Evolutionary conservation across 1,140 invertebrate species (phyloP).

Genomic region (Dendrolimus punctatus): DNA sequence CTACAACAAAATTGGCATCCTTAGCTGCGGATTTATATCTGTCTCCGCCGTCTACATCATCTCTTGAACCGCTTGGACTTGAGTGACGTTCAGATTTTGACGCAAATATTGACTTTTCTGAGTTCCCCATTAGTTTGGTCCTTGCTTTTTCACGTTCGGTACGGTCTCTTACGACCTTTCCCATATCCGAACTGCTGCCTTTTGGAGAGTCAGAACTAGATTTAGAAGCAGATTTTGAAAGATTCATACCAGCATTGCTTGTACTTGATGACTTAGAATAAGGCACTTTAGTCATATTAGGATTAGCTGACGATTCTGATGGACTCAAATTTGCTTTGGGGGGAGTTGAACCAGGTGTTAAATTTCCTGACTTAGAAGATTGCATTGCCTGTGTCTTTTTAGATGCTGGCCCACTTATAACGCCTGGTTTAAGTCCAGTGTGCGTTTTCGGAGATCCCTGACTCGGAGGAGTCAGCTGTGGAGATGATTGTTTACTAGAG

Average conservation of each 20-base stretch:
- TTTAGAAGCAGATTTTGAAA: constrained; percentile 70
- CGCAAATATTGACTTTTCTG: constrained; percentile 79
- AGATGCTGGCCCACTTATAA: constrained; percentile 84
- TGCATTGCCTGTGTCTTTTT: constrained; percentile 79
- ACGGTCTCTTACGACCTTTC: constrained; percentile 65
- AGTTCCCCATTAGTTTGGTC: constrained; percentile 66
- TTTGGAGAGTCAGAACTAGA: constrained; percentile 67
- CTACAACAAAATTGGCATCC: constrained; percentile 75
- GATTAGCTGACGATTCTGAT: constrained; percentile 42
- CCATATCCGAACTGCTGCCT: constrained; percentile 58
- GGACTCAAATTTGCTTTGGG: constrained; percentile 56
- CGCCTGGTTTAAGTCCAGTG: constrained; percentile 88
- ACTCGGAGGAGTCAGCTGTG: constrained; percentile 69
- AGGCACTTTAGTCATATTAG: constrained; percentile 66
- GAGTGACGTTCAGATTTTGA: constrained; percentile 77
- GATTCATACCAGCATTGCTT: constrained; percentile 69
- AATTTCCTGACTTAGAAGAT: constrained; percentile 60
- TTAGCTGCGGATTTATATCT: constrained; percentile 68
- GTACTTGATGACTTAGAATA: constrained; percentile 74
- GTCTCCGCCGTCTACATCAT: constrained; percentile 75
- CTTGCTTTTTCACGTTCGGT: constrained; percentile 59
- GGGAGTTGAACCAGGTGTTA: constrained; percentile 52
- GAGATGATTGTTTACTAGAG: constrained; percentile 62
- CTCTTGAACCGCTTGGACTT: constrained; percentile 74
- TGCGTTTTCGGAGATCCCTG: constrained; percentile 83